Base-by-base conservation (phyloP, 2,888 invertebrate genomes). In the Metacarcinus magister region DNA sequence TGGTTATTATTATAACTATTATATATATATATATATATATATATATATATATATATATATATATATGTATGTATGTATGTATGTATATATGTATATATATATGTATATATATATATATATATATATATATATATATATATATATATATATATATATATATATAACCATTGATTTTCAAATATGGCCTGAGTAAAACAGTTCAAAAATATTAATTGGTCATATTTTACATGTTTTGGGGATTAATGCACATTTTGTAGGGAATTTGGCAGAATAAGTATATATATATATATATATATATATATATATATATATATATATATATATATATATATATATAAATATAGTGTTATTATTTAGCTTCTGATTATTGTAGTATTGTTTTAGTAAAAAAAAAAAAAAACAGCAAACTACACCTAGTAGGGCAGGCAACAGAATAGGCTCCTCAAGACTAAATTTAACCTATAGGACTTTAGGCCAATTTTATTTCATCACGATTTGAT, bases 221-320 rank as follows among this genome's bases (percentile, higher is more conserved):
- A 32, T 32, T 32, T 32, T 32, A 16, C 28, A n/a, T 87, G 87
- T 87, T 87, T 87, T 16, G 87, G 87, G 87, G 39, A 87, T 4
- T 39, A 39, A 87, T 87, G 87, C 87, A 87, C 87, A 87, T 82
- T 28, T 32, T 87, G 39, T 87, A 87, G 87, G 87, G 87, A 87
- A 87, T 87, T 87, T 87, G 87, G 87, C 87, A 39, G 87, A 87
- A 87, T 39, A 39, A 39, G 39, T 39, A 39, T 39, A 39, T 39
- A 39, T 87, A 87, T 39, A 60, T 60, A 82, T 39, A 39, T 87
- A 87, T 87, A 87, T 39, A 60, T 60, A 82, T 39, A 39, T 87
- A 87, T 87, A 87, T 39, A 60, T 60, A 82, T 39, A 39, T 87
- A 87, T 87, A 87, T 39, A 60, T 60, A 82, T 39, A 39, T 87